Conservation (phyloP, 1,140 invertebrate species). For the Drosophila saltans region DNA sequence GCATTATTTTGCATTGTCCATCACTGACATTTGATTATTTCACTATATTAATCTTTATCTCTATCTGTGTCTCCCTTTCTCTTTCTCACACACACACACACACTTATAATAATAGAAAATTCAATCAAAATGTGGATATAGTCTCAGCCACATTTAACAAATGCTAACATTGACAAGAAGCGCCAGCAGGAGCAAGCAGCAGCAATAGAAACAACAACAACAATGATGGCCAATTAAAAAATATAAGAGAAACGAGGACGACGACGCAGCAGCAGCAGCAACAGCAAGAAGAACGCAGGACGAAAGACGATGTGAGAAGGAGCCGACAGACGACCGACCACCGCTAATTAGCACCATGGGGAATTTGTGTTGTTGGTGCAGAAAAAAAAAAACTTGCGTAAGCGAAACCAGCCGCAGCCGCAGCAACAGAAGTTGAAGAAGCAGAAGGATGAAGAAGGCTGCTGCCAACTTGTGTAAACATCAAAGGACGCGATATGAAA, state of each 20-base stretch:
- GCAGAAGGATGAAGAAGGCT: conserved; percentile 12
- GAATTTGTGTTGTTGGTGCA: conserved; percentile 67
- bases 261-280: no score
- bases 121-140: conserved; percentile 17
- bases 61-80: background rate
- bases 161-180: conserved; percentile 17
- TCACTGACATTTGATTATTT: no score
- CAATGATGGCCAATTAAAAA: conserved; percentile 71
- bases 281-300: conserved; percentile 25
- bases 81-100: no score
- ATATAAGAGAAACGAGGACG: conserved; percentile 54
- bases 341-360: conserved; percentile 82
- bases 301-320: conserved; percentile 42
- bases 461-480: conserved; percentile 74
- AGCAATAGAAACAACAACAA: conserved; percentile 28
- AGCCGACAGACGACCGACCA: conserved; percentile 13
- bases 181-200: conserved; percentile 7
- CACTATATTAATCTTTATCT: no score
- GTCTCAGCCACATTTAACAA: conserved; percentile 8
- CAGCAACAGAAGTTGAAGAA: conserved; percentile 18
- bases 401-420: conserved; percentile 49
- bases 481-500: conserved; percentile 59
- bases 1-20: no score
- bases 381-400: conserved; percentile 60
- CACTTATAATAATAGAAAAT: conserved; percentile 1